A percentile compares a stretch with the other conserved stretches of the same genome.
Conservation (phyloP, 2,797 vertebrate species). For the Poecilia gillii region DNA sequence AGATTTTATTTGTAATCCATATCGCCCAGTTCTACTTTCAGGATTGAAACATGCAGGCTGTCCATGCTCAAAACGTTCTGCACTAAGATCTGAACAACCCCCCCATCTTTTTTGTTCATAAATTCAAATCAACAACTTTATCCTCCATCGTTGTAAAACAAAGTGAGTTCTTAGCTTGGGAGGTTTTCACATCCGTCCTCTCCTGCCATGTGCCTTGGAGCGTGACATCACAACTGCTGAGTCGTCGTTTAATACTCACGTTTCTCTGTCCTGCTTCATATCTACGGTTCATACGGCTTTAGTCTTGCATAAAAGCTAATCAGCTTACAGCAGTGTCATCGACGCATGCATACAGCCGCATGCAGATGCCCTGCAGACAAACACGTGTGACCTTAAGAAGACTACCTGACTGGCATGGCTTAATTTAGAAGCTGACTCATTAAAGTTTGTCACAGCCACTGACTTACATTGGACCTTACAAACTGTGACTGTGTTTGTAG, state of each 20-base stretch:
- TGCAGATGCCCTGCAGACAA: slow-evolving; percentile 22
- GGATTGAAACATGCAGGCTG: not conserved
- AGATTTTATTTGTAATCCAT: not conserved
- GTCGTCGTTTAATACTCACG: slow-evolving; percentile 60
- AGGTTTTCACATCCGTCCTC: slow-evolving; percentile 15
- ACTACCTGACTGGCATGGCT: slow-evolving; percentile 40
- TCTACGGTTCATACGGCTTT: slow-evolving; percentile 63
- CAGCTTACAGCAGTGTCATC: slow-evolving; percentile 70
- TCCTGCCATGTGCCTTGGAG: slow-evolving; percentile 60
- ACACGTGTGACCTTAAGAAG: slow-evolving; percentile 54
- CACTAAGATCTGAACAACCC: too few relatives aligned
- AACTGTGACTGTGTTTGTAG: not conserved
- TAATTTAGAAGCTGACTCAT: not conserved
- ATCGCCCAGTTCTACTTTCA: not conserved
- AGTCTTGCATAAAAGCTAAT: slow-evolving; percentile 71
- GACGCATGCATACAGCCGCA: slow-evolving; percentile 39
- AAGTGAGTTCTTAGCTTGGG: slow-evolving; percentile 6
- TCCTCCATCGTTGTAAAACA: not conserved
- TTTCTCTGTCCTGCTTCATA: slow-evolving; percentile 61
- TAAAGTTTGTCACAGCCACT: slow-evolving; percentile 7
- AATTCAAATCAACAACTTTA: not conserved
- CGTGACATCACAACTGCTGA: slow-evolving; percentile 77
- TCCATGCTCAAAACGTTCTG: not conserved
- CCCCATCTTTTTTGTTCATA: not conserved
- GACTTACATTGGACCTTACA: not conserved